A percentile compares a stretch with the other conserved stretches of the same genome.
These are phyloP conservation scores for Euplagia quadripunctaria DNA, from an alignment of 2,888 invertebrate species.

Conservation along the genomic window DNA sequence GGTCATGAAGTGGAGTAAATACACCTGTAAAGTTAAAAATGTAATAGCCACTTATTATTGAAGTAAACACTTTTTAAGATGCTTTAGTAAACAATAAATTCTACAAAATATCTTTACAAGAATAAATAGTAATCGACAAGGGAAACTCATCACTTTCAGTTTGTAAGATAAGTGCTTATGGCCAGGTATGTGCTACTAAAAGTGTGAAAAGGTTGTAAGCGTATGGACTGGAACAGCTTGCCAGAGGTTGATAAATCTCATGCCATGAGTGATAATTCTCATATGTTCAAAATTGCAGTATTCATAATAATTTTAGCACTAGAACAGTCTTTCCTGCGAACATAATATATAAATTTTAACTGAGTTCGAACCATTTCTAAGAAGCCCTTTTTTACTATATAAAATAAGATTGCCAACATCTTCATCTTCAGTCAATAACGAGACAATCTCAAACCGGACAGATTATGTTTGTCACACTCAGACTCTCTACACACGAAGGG, in stretches of 20 bases:
- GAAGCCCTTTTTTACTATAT: background rate
- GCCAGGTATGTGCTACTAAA: background rate
- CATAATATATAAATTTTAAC: background rate
- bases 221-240: too few relatives aligned
- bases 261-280: too few relatives aligned
- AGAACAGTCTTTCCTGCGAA: background rate
- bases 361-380: background rate
- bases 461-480: constrained; percentile 65
- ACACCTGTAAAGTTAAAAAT: too few relatives aligned
- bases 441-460: constrained; percentile 46
- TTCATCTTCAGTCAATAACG: constrained; percentile 43
- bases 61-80: too few relatives aligned
- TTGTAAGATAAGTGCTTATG: too few relatives aligned
- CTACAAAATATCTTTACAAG: too few relatives aligned
- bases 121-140: too few relatives aligned
- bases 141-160: too few relatives aligned
- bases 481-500: constrained; percentile 68
- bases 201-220: background rate
- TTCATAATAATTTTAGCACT: background rate
- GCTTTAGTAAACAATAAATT: too few relatives aligned
- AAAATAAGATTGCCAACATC: constrained; percentile 11
- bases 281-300: background rate
- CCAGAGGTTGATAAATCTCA: background rate
- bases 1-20: too few relatives aligned
- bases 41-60: too few relatives aligned